Base-by-base conservation (phyloP, 2,797 vertebrate genomes). In the Podarcis lilfordi region DNA sequence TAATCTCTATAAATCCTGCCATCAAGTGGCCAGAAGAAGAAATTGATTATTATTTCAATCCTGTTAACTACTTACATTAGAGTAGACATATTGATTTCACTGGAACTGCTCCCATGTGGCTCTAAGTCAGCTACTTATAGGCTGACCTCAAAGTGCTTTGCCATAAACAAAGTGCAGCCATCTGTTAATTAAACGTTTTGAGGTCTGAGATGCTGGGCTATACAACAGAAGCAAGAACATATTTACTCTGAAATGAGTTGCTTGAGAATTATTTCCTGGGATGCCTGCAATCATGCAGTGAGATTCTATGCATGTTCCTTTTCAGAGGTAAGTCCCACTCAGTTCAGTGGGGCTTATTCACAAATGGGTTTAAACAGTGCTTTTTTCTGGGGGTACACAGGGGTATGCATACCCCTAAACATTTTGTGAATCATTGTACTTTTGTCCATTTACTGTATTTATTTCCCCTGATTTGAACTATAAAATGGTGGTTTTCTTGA, bases 1-100 rank as follows among this genome's bases (percentile, higher is more conserved):
- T 85, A 85, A 85, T 85, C 69, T 85, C 88, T 82, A 66, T 64
- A 92, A 91, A 72, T 90, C 69, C 32, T 50, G 90, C 76, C 81
- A 88, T 61, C 64, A 92, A 86, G 80, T 83, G 86, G 82, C 55
- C 77, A 87, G 59, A 85, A 45, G 10, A 74, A 90, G 77, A 75
- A 87, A 80, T 75, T 86, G 76, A 78, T 87, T 80, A 77, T 82
- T 32, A 80, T 45, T 83, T 82, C 74, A 89, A 32, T 72, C 21
- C 9, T 55, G n/a, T 11, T 81, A 72, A 29, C 29, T 75, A 64
- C 15, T 68, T 86, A 43, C 15, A 64, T 80, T 29, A 35, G 40
- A 84, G 78, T 64, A 89, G 83, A 80, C 79, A 72, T 85, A 40
- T 85, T 85, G 59, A 43, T 66, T 81, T 85, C 2, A 17, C 8